Conservation (phyloP, 1,140 invertebrate species). For the Sipha flava region DNA sequence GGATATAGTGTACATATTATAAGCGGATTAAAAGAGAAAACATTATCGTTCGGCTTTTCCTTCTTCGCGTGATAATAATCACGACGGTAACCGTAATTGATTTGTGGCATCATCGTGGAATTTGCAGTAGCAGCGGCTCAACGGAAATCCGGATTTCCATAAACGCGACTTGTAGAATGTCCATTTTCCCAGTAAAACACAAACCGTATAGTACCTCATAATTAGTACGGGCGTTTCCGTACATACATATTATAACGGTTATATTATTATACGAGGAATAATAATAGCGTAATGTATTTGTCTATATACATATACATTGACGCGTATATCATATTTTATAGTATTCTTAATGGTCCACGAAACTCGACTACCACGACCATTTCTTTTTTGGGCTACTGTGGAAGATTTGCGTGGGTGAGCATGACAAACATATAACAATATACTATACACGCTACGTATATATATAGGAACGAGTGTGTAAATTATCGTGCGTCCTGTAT, state of each 20-base stretch:
- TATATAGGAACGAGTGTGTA: neutral
- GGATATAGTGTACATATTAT: no score
- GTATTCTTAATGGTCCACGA: neutral
- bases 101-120: neutral
- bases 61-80: no score
- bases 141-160: conserved; percentile 23
- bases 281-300: neutral
- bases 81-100: neutral
- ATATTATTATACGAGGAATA: neutral
- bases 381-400: neutral
- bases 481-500: no score
- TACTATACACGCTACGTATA: neutral
- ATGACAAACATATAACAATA: neutral
- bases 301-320: no score
- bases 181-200: neutral
- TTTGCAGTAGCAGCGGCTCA: neutral
- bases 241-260: neutral
- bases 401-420: conserved; percentile 3
- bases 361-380: neutral
- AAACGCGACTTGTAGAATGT: conserved; percentile 16
- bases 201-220: neutral
- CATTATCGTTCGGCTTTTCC: no score
- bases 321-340: no score
- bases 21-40: neutral
- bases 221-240: neutral